Evolutionary conservation across 2,888 invertebrate genomes (phyloP), one percentile per base, ranked within the genome.

Genomic region (Desoria tigrina): DNA sequence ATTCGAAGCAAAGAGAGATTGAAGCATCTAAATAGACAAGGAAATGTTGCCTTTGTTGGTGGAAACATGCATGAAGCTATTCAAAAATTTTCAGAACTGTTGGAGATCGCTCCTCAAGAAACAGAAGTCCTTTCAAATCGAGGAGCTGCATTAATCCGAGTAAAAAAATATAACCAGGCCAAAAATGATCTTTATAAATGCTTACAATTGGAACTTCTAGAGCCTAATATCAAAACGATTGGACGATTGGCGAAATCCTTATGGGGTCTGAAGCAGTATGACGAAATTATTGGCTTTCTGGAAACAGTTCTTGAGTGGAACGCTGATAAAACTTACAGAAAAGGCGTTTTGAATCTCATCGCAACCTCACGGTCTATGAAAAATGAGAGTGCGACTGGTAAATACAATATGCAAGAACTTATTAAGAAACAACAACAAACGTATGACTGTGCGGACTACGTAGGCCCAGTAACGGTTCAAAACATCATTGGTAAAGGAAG

Each of bases 261-360:
- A 14, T 57, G 56, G 37, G 56, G 39, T 18, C 23, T 57, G 21
- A 16, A 42, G 26, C n/a, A 57, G 23, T 57, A 57, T 42, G 42
- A 42, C 18, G 56, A 28, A 32, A 26, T 32, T 6, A 18, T 55
- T 55, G 32, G n/a, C 3, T 9, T 39, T 21, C 56, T 57, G 18
- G 9, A 57, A 21, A 23, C 2, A 6, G 11, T 27, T 16, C n/a
- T n/a, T n/a, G n/a, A 32, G 11, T 32, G 32, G 32, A 32, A 32
- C 6, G 11, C n/a, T n/a, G 32, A 32, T 32, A 32, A 4, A 7
- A 32, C 32, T 11, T n/a, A n/a, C 32, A 6, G 16, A 45, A 16
- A 18, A 16, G n/a, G n/a, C 4, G n/a, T 45, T 16, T 6, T 11
- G 4, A 21, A 16, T 21, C 45, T 45, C 6, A 45, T 45, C n/a